Conservation (phyloP, 2,797 vertebrate species). For the Florisuga fusca region DNA sequence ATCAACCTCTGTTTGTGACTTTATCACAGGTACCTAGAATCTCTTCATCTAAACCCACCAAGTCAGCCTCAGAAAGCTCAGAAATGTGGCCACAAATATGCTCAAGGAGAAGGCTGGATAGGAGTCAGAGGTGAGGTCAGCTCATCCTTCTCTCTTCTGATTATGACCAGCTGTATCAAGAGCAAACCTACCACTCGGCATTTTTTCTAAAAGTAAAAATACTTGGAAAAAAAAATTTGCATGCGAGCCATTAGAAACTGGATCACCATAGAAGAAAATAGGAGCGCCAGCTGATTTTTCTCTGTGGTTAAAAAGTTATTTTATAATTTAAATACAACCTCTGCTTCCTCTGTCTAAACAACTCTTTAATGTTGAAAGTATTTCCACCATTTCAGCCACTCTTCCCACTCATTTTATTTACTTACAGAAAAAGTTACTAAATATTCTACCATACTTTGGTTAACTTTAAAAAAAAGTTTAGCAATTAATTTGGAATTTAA, state of each 20-base stretch:
- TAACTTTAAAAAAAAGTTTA: not conserved
- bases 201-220: not conserved
- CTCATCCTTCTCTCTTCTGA: not conserved
- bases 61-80: not conserved
- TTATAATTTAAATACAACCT: not conserved
- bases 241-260: not conserved
- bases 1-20: not conserved
- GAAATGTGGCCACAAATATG: not conserved
- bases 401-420: not conserved
- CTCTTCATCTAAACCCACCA: not conserved
- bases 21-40: not conserved
- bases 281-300: not conserved
- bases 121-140: fast-evolving
- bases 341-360: not conserved
- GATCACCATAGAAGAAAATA: not conserved
- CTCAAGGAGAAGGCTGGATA: not conserved
- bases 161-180: not conserved
- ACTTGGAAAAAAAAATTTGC: not conserved
- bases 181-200: not conserved
- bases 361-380: not conserved
- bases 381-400: not conserved
- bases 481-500: not conserved
- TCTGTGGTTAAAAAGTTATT: not conserved
- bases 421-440: not conserved
- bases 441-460: not conserved